Percentiles rank a stretch among this genome's conserved stretches.
phyloP scores from a whole-genome alignment of 1,140 invertebrate genomes.

The Reticulitermes speratus region DNA sequence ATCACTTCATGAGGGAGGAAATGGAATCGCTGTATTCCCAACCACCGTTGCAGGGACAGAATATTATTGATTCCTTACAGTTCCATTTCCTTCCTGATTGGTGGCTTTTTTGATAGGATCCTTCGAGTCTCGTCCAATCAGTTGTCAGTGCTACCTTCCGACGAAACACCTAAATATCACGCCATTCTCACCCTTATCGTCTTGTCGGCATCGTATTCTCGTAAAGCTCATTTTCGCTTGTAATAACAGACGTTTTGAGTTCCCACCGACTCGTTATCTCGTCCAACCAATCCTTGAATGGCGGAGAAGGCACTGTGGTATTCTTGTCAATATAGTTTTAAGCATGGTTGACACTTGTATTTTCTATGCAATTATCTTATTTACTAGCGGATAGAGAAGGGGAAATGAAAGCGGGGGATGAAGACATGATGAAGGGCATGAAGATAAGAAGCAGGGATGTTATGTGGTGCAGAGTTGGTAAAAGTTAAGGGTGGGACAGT shows the following conservation, averaged over 20 bases:
- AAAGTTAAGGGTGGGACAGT: neutral
- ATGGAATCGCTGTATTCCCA: neutral
- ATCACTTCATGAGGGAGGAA: constrained; percentile 13
- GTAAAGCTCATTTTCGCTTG: constrained; percentile 24
- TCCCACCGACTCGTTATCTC: constrained; percentile 24
- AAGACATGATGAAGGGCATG: constrained; percentile 34
- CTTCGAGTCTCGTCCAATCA: constrained; percentile 26
- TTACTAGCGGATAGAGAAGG: constrained; percentile 15
- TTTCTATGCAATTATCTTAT: constrained; percentile 29
- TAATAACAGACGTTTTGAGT: neutral
- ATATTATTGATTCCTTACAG: constrained; percentile 1
- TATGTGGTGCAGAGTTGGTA: neutral
- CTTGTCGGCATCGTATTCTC: neutral
- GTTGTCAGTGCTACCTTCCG: constrained; percentile 22
- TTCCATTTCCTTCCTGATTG: constrained; percentile 23
- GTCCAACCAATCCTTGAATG: constrained; percentile 29
- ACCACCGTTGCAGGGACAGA: neutral
- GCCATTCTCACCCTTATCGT: constrained; percentile 27
- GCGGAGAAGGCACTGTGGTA: constrained; percentile 18
- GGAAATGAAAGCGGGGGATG: neutral
- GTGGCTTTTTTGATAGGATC: constrained; percentile 25
- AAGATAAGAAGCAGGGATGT: constrained; percentile 48
- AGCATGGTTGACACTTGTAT: constrained; percentile 29
- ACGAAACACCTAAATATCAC: neutral
- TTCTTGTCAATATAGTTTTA: constrained; percentile 28